Conservation (phyloP, 2,888 invertebrate species). For the Eumacrocentrus americanus region DNA sequence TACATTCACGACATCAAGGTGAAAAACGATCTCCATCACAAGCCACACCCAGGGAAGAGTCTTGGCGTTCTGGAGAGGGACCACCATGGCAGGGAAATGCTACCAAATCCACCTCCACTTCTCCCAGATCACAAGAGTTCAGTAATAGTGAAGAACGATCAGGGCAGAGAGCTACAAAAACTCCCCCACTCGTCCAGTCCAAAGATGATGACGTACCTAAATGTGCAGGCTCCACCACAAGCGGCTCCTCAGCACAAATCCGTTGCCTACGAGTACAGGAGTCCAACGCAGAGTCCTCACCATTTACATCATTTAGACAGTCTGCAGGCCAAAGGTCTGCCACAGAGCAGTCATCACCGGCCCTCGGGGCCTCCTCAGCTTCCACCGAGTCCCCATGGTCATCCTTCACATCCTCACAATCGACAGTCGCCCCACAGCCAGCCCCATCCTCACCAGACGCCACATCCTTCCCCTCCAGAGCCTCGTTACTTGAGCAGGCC, state of each 20-base stretch:
- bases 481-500: conserved; percentile 56
- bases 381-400: conserved; percentile 62
- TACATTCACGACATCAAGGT: conserved; percentile 69
- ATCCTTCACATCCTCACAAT: conserved; percentile 50
- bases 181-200: conserved; percentile 60
- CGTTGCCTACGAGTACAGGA: conserved; percentile 56
- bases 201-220: conserved; percentile 58
- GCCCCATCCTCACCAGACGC: conserved; percentile 53
- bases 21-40: conserved; percentile 63
- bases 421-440: conserved; percentile 59
- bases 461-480: conserved; percentile 57
- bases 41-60: conserved; percentile 57
- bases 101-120: conserved; percentile 73
- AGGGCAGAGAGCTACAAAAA: conserved; percentile 65
- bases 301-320: conserved; percentile 60
- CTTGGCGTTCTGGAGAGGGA: conserved; percentile 57
- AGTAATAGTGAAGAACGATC: conserved; percentile 80
- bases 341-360: conserved; percentile 60
- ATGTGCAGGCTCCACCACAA: no score
- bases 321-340: conserved; percentile 48
- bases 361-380: conserved; percentile 52
- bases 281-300: conserved; percentile 61
- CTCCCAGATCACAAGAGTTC: conserved; percentile 75
- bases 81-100: conserved; percentile 56
- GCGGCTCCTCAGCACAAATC: conserved; percentile 54